Conservation (phyloP, 2,888 invertebrate genomes). For the Monoplex corrugatus region DNA sequence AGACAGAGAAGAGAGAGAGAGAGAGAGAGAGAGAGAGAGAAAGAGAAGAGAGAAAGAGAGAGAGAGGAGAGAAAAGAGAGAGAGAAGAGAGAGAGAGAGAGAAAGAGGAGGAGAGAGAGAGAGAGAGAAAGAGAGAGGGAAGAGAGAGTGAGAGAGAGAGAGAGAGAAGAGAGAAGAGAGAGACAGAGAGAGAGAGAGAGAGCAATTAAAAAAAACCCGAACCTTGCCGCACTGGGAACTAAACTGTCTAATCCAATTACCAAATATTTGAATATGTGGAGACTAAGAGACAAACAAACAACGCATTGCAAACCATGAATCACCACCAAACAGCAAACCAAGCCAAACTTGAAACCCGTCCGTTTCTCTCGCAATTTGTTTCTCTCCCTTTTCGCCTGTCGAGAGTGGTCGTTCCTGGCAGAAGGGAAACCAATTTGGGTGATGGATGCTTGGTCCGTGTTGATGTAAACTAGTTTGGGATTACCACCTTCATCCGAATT, state of each 20-base stretch:
- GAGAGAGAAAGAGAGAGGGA: neutral
- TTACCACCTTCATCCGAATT: neutral
- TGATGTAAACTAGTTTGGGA: slow-evolving; percentile 16
- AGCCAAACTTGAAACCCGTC: neutral
- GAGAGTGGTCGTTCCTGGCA: neutral
- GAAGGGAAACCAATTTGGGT: neutral
- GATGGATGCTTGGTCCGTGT: slow-evolving; percentile 16
- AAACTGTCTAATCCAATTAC: too few species aligned
- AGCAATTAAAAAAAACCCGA: too few species aligned
- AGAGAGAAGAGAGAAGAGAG: neutral
- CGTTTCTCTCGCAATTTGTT: neutral
- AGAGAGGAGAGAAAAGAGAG: neutral
- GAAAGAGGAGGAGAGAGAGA: neutral
- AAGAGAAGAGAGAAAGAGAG: neutral
- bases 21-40: too few species aligned
- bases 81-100: neutral
- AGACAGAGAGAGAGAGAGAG: neutral
- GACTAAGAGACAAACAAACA: neutral
- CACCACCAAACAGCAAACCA: neutral
- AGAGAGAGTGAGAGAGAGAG: neutral
- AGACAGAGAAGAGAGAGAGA: too few species aligned
- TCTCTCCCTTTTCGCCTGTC: neutral
- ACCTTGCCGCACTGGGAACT: too few species aligned
- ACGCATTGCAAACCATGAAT: neutral
- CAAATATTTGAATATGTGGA: too few species aligned